These are phyloP conservation scores for Alauda arvensis DNA, from an alignment of 2,797 vertebrate genomes.

Conservation along the genomic window DNA sequence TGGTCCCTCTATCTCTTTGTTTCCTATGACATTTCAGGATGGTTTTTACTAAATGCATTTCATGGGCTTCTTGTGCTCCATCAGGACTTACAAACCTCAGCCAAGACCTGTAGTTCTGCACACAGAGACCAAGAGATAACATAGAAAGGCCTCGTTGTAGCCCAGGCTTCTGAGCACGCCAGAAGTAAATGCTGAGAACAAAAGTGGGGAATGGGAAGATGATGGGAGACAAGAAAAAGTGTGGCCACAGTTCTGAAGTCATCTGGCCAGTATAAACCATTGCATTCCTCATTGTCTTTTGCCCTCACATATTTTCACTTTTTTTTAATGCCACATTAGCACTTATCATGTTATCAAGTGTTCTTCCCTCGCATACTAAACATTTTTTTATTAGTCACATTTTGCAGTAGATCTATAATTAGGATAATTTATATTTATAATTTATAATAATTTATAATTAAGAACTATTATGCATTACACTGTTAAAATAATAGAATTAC, in stretches of 20 bases:
- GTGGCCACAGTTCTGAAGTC: neutral
- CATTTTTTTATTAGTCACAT: neutral
- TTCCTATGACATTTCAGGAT: neutral
- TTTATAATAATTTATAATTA: neutral
- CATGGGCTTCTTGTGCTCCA: neutral
- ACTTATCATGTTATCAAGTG: neutral
- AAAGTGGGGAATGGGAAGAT: neutral
- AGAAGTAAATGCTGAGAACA: neutral
- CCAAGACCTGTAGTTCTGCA: neutral
- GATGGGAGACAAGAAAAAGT: neutral
- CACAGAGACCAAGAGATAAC: neutral
- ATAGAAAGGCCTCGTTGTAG: neutral
- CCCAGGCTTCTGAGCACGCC: accelerated
- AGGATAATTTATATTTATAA: neutral
- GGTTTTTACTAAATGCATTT: neutral
- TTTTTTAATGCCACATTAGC: neutral
- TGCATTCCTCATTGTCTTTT: neutral
- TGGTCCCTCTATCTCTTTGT: accelerated
- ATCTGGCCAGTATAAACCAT: neutral
- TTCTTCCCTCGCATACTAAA: neutral
- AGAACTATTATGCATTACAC: neutral
- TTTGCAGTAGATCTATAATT: neutral
- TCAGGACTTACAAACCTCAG: neutral
- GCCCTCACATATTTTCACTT: neutral
- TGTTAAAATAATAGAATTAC: neutral